phyloP scores from a whole-genome alignment of 2,888 invertebrate genomes.

The Drosophila nr. perissopoda region DNA sequence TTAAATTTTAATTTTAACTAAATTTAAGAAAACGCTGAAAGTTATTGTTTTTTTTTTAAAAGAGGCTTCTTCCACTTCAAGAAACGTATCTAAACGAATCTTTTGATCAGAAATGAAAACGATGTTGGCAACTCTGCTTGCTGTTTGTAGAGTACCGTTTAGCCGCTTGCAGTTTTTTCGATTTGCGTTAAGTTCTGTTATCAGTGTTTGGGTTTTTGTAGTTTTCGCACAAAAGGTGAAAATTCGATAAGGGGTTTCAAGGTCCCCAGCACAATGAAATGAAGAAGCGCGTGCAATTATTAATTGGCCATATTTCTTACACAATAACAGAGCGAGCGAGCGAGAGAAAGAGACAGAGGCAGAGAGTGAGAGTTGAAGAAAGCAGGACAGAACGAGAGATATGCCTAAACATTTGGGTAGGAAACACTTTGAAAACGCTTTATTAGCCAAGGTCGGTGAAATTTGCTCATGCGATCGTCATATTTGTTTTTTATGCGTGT shows the following conservation, averaged over 20 bases:
- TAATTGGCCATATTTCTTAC: constrained; percentile 34
- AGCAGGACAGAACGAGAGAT: neutral
- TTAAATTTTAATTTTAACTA: neutral
- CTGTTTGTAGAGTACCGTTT: constrained; percentile 12
- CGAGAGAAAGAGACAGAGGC: neutral
- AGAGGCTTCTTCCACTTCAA: too few species aligned
- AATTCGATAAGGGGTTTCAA: constrained; percentile 82
- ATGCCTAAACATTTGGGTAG: constrained; percentile 2
- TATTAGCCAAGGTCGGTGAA: constrained; percentile 74
- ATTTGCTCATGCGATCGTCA: constrained; percentile 23
- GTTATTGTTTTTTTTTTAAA: neutral
- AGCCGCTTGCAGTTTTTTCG: neutral
- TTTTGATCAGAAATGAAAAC: neutral
- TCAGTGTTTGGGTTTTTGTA: constrained; percentile 43
- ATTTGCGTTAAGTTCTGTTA: constrained; percentile 29
- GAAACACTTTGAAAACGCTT: constrained; percentile 32
- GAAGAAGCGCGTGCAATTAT: constrained; percentile 51
- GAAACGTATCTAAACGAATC: neutral
- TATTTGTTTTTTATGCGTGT: constrained; percentile 11
- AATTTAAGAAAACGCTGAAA: neutral
- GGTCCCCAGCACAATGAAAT: constrained; percentile 54
- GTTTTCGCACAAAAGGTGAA: constrained; percentile 81
- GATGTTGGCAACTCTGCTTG: neutral
- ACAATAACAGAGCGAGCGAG: constrained; percentile 31
- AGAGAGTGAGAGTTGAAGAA: neutral